These are phyloP conservation scores for Drosophila leonis DNA, from an alignment of 2,888 invertebrate genomes.

Conservation along the genomic window DNA sequence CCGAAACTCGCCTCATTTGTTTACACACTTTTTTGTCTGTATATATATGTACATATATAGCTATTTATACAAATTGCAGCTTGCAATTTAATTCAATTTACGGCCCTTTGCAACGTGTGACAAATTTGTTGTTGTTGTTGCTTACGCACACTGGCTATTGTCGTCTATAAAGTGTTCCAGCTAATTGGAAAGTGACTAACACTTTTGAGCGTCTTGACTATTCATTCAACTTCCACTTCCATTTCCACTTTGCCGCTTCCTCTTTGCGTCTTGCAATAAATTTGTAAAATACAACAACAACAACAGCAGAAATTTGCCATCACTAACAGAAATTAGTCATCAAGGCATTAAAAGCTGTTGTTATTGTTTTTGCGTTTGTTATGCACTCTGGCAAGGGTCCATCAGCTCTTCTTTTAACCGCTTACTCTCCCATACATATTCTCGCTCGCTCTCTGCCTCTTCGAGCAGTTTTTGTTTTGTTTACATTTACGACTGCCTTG, in stretches of 20 bases:
- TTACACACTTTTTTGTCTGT: conserved; percentile 63
- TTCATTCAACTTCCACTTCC: conserved; percentile 56
- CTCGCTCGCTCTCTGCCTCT: not conserved
- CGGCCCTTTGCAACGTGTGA: conserved; percentile 41
- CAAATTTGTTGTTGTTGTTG: conserved; percentile 35
- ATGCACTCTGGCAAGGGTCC: conserved; percentile 72
- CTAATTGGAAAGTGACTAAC: conserved; percentile 66
- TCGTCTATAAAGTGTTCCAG: conserved; percentile 28
- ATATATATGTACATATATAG: conserved; percentile 4
- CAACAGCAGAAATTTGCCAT: conserved; percentile 39
- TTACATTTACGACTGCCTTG: conserved; percentile 58
- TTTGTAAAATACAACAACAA: conserved; percentile 40
- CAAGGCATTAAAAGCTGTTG: conserved; percentile 27
- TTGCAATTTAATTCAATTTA: conserved; percentile 42
- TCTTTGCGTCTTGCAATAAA: conserved; percentile 52
- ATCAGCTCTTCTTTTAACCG: conserved; percentile 55
- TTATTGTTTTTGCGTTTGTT: conserved; percentile 35
- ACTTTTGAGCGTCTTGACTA: conserved; percentile 19
- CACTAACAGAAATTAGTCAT: conserved; percentile 51
- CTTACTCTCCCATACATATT: conserved; percentile 1
- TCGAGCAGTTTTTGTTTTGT: conserved; percentile 63
- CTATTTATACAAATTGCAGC: conserved; percentile 13
- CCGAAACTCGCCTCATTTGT: conserved; percentile 61
- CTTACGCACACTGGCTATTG: conserved; percentile 15
- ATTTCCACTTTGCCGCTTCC: conserved; percentile 76